A percentile compares a stretch with the other conserved stretches of the same genome.
These are phyloP conservation scores for Hypotaenidia okinawae DNA, from an alignment of 2,797 vertebrate species.

Conservation along the genomic window DNA sequence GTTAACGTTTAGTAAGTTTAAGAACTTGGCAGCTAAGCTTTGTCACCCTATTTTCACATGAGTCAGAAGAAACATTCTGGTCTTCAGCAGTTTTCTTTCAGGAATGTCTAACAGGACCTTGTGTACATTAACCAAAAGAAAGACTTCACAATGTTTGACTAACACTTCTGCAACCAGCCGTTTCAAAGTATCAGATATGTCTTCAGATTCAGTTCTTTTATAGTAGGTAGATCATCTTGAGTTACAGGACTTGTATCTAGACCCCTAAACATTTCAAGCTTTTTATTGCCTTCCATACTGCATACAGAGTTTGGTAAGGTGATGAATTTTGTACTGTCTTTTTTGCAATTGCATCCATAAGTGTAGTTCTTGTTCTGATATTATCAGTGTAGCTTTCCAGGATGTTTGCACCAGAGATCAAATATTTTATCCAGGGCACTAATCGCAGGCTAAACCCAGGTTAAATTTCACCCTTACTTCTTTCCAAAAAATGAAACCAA, in stretches of 20 bases:
- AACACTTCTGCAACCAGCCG: constrained; percentile 25
- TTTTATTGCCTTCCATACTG: constrained; percentile 29
- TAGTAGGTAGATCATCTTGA: constrained; percentile 14
- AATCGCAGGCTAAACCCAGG: constrained; percentile 32
- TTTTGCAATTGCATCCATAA: constrained; percentile 46
- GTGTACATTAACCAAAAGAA: constrained; percentile 1
- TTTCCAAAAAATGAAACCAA: constrained; percentile 40
- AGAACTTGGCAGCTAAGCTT: constrained; percentile 11
- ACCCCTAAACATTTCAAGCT: constrained; percentile 15
- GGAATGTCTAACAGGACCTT: neutral
- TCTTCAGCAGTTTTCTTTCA: constrained; percentile 1
- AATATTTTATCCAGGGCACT: constrained; percentile 36
- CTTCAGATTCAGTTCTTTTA: constrained; percentile 29
- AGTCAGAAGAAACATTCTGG: neutral
- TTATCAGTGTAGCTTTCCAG: constrained; percentile 40
- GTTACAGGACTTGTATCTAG: constrained; percentile 34
- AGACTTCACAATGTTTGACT: neutral
- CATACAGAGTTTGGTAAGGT: neutral
- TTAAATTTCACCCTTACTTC: constrained; percentile 41
- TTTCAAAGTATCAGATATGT: neutral
- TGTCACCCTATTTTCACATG: neutral
- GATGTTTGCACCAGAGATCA: constrained; percentile 32
- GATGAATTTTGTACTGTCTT: constrained; percentile 11
- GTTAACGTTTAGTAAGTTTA: neutral
- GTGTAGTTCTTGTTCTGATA: constrained; percentile 32